A percentile compares a stretch with the other conserved stretches of the same genome.
Evolutionary conservation across 2,113 vertebrate genomes (phyloP).

Genomic region (Seriola quinqueradiata): DNA sequence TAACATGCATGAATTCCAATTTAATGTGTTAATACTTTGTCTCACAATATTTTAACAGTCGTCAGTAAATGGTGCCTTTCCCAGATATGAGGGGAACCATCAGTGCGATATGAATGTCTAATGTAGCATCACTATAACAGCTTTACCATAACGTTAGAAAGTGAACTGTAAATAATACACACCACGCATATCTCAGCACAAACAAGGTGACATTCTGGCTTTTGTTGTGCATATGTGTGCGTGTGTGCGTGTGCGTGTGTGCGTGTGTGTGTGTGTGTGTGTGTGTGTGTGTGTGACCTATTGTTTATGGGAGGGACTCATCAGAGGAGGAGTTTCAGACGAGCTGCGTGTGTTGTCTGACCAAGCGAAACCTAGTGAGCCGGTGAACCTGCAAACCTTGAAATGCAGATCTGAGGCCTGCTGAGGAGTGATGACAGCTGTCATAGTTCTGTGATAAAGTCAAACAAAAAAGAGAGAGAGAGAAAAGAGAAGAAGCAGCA

Average conservation of each 20-base stretch:
- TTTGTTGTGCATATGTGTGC: not conserved
- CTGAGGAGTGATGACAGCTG: conserved; percentile 86
- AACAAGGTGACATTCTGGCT: conserved; percentile 9
- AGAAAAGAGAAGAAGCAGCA: conserved; percentile 77
- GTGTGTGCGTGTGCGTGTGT: conserved; percentile 2
- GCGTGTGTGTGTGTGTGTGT: no score
- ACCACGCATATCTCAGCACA: not conserved
- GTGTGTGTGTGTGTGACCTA: conserved; percentile 30
- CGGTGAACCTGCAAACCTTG: conserved; percentile 81
- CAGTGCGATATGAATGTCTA: not conserved
- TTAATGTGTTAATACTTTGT: not conserved
- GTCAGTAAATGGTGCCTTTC: conserved; percentile 15
- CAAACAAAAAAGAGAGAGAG: conserved; percentile 65
- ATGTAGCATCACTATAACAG: not conserved
- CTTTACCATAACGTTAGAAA: not conserved
- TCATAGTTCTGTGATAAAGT: conserved; percentile 79
- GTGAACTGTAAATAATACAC: conserved; percentile 13
- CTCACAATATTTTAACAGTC: not conserved
- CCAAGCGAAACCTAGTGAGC: conserved; percentile 77
- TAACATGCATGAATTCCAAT: not conserved
- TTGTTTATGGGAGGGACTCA: conserved; percentile 65
- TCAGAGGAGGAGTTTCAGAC: conserved; percentile 51
- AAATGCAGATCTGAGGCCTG: conserved; percentile 83
- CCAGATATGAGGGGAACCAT: not conserved
- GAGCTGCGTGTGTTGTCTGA: conserved; percentile 60